Evolutionary conservation across 2,888 invertebrate species (phyloP).

Genomic region (Polia nebulosa): DNA sequence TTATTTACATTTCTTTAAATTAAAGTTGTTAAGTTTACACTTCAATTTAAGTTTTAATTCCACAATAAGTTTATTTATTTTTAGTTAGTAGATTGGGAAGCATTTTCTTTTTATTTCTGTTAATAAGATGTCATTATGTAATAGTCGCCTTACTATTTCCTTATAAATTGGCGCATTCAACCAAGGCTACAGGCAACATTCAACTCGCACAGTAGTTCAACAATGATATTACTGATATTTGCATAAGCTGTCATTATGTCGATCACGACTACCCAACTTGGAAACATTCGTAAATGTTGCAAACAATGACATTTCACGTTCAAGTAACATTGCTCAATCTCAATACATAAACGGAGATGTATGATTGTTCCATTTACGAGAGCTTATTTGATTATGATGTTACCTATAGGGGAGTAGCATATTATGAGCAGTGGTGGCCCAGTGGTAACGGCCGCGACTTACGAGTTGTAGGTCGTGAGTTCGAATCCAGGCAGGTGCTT

Average conservation of each 20-base stretch:
- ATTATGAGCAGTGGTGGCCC: no score
- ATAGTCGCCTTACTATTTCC: neutral
- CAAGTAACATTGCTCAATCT: constrained; percentile 31
- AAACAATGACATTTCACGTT: constrained; percentile 56
- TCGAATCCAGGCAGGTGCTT: no score
- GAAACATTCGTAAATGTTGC: constrained; percentile 35
- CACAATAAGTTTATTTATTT: no score
- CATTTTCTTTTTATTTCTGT: no score
- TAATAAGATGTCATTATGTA: no score
- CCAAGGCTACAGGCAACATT: constrained; percentile 7
- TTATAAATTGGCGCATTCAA: neutral
- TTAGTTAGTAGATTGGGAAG: no score
- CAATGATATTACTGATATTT: constrained; percentile 47
- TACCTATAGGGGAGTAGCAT: no score
- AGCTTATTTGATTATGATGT: constrained; percentile 9
- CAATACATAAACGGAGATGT: constrained; percentile 5
- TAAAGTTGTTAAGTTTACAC: no score
- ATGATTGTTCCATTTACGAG: neutral
- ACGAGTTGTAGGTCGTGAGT: no score
- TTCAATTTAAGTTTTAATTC: no score
- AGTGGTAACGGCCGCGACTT: no score
- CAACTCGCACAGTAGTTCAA: constrained; percentile 10
- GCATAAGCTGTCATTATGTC: constrained; percentile 18
- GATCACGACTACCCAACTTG: constrained; percentile 37
- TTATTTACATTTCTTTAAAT: no score